A percentile compares a stretch with the other conserved stretches of the same genome.
These are phyloP conservation scores for human DNA, from an alignment of 2,113 vertebrate genomes.

Conservation along the genomic window DNA sequence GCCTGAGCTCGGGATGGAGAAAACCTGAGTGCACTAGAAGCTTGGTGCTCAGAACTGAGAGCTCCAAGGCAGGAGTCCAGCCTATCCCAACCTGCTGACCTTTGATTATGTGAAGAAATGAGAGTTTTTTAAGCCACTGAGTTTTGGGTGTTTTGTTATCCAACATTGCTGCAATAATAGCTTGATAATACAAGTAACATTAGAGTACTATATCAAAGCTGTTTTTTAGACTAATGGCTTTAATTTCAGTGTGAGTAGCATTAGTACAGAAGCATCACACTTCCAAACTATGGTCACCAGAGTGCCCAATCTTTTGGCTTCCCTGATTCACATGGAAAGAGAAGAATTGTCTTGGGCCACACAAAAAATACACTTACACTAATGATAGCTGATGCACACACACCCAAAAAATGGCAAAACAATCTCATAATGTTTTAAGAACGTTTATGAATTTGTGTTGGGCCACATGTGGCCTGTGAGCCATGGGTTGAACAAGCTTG, in stretches of 20 bases:
- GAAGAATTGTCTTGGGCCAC: no score
- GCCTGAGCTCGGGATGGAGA: background rate
- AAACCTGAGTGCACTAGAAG: background rate
- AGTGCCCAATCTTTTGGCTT: no score
- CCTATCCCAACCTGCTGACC: background rate
- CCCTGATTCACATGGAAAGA: no score
- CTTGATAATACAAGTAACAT: background rate
- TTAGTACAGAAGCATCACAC: background rate
- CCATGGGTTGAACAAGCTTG: no score
- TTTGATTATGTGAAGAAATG: background rate
- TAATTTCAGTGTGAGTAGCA: background rate
- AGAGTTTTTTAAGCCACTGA: background rate
- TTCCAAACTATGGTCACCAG: background rate
- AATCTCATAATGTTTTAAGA: no score
- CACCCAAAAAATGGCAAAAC: no score
- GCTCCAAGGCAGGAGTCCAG: background rate
- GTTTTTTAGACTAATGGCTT: background rate
- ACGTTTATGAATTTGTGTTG: no score
- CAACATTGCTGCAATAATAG: background rate
- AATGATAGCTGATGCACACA: no score
- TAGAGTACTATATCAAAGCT: background rate
- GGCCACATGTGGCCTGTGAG: no score
- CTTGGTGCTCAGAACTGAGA: background rate
- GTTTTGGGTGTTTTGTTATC: background rate
- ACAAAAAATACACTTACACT: no score